Evolutionary conservation across 2,888 invertebrate genomes (phyloP), one percentile per base, ranked within the genome.

Genomic region (Protophormia terraenovae): DNA sequence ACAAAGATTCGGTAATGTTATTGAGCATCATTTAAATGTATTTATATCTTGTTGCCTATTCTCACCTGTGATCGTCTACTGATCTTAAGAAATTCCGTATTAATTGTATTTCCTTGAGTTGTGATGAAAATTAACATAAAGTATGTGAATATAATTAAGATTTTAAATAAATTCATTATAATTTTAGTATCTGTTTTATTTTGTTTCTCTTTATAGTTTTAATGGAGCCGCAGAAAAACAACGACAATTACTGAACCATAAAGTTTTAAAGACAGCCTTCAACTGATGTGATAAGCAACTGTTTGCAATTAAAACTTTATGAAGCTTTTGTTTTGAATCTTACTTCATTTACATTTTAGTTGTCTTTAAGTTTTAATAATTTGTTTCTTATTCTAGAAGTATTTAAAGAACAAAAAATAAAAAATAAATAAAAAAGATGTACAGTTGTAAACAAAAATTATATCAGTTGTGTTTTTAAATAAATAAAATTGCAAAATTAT

Each of bases 221-320:
- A 66, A 38, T 50, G 29, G n/a, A 80, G 50, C 24, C 14, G 3
- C 66, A 64, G 45, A 71, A n/a, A 60, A 67, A 69, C 41, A 69
- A 71, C 47, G 47, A 75, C 35, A 83, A 71, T 50, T 58, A 66
- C 45, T 82, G 73, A 85, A 82, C 85, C 78, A 85, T 79, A 82
- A 85, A 85, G 82, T 82, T 79, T 85, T 85, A 75, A 82, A 82
- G 82, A 45, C 85, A 66, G 64, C 29, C 78, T 64, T 75, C 73
- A 85, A 85, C 85, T 85, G 75, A 85, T 41, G 10, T 71, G 78
- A 78, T 78, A 78, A 78, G 69, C 16, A 50, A 62, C 16, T 62
- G 27, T 47, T 60, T 71, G 69, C 69, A 50, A 38, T 19, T 60
- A 35, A 45, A 58, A 69, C 47, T 50, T 60, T 66, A 41, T 55